Conservation (phyloP, 2,797 vertebrate species). For the Muscicapa striata region DNA sequence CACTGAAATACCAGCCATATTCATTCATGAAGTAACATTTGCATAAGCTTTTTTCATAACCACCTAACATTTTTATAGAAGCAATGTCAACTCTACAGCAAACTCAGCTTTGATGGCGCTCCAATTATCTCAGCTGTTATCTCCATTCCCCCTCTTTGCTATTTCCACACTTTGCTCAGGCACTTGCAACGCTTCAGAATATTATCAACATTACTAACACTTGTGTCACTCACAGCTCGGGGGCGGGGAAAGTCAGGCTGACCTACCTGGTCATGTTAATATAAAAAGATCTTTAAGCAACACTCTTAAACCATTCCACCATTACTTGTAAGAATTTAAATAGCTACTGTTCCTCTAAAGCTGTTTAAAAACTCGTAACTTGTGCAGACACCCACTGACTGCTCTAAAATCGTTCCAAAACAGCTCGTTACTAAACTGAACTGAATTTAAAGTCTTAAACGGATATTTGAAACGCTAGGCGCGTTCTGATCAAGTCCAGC, state of each 20-base stretch:
- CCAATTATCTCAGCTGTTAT: neutral
- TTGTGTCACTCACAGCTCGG: conserved; percentile 31
- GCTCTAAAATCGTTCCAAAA: neutral
- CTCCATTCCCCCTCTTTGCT: neutral
- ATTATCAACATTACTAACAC: conserved; percentile 36
- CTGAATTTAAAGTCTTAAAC: neutral
- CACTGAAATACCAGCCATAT: neutral
- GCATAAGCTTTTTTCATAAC: conserved; percentile 14
- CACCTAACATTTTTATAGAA: conserved; percentile 30
- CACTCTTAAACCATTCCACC: neutral
- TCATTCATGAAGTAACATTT: conserved; percentile 9
- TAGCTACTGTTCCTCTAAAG: neutral
- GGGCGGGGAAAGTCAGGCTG: conserved; percentile 6
- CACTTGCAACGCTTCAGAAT: neutral
- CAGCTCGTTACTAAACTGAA: neutral
- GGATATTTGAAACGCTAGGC: neutral
- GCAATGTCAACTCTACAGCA: neutral
- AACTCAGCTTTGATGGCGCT: neutral
- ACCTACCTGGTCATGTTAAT: conserved; percentile 16
- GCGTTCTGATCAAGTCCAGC: neutral
- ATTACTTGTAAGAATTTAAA: neutral
- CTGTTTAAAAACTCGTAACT: neutral
- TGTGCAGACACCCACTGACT: neutral
- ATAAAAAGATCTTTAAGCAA: neutral
- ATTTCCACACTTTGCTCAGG: neutral